Conservation (phyloP, 1,140 invertebrate genomes). For the Wasmannia auropunctata region DNA sequence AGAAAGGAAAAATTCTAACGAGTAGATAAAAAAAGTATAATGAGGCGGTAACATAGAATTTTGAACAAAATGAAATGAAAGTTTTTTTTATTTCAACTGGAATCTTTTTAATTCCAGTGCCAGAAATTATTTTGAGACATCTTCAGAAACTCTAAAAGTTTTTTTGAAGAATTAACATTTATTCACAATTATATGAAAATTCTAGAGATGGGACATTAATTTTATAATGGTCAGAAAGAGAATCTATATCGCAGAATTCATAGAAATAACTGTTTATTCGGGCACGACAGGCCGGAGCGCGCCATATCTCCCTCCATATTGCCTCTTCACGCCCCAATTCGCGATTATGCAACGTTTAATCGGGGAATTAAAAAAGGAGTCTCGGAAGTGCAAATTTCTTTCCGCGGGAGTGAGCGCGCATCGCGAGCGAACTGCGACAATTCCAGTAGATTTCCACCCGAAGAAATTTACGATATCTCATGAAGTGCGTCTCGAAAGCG, state of each 20-base stretch:
- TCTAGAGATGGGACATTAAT: not conserved
- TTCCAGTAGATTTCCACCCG: slow-evolving; percentile 22
- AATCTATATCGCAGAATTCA: slow-evolving; percentile 39
- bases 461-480: slow-evolving; percentile 28
- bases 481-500: slow-evolving; percentile 17
- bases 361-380: slow-evolving; percentile 59
- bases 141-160: too few species aligned
- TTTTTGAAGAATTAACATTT: not conserved
- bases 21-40: not conserved
- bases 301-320: slow-evolving; percentile 6
- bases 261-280: slow-evolving; percentile 55
- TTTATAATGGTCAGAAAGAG: not conserved
- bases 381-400: slow-evolving; percentile 53
- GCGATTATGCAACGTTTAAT: slow-evolving; percentile 66
- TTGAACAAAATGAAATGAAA: not conserved
- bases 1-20: not conserved
- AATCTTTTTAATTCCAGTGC: too few species aligned
- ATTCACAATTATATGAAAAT: not conserved
- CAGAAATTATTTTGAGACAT: not conserved
- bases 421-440: slow-evolving; percentile 45
- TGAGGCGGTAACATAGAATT: not conserved
- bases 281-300: not conserved
- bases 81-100: not conserved
- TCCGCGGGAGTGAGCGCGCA: slow-evolving; percentile 49
- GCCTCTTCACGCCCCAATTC: slow-evolving; percentile 56